phyloP scores from a whole-genome alignment of 2,113 vertebrate species.

The Periophthalmus modestus region DNA sequence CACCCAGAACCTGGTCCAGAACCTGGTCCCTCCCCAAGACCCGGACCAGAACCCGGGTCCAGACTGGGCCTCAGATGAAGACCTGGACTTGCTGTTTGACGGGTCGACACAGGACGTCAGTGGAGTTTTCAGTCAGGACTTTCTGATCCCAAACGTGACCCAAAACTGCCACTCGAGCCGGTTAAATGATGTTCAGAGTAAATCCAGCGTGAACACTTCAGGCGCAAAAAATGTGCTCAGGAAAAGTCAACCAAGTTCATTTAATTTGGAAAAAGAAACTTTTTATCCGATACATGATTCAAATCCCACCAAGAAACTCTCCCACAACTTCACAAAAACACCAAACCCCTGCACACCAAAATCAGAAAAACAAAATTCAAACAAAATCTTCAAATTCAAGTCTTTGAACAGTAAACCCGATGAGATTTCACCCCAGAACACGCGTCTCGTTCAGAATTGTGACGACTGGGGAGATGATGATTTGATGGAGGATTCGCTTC shows the following conservation, averaged over 20 bases:
- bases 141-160: constrained; percentile 5
- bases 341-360: not conserved
- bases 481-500: constrained; percentile 82
- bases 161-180: not conserved
- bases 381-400: not conserved
- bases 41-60: not conserved
- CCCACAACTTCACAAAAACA: not conserved
- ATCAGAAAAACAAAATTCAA: not conserved
- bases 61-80: constrained; percentile 65
- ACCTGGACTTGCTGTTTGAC: constrained; percentile 86
- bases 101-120: constrained; percentile 83
- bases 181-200: not conserved
- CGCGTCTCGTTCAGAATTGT: constrained; percentile 8
- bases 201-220: too few relatives aligned
- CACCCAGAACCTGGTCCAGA: not conserved
- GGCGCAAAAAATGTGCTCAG: too few relatives aligned
- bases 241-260: not conserved
- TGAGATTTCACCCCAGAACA: not conserved
- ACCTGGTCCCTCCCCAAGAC: not conserved
- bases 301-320: not conserved
- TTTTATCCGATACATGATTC: not conserved
- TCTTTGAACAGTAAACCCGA: not conserved
- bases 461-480: constrained; percentile 83
- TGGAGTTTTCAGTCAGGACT: constrained; percentile 75
- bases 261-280: not conserved